phyloP scores from a whole-genome alignment of 2,797 vertebrate genomes.

The Phoebastria nigripes region DNA sequence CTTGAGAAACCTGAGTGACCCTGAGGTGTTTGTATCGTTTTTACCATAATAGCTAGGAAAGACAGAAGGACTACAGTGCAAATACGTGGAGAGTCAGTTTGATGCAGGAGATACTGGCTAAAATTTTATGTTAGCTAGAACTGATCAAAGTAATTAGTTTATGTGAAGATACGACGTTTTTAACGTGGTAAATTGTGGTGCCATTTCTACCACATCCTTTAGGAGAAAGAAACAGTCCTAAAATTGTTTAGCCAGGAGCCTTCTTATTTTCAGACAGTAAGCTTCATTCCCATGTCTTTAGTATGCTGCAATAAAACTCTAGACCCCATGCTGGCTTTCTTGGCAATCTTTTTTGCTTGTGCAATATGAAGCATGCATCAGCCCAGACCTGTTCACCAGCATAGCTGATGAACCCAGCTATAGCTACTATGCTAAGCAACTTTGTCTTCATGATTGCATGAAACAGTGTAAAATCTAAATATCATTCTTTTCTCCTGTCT shows the following conservation, averaged over 20 bases:
- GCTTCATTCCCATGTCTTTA: not conserved
- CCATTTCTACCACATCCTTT: not conserved
- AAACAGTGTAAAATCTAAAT: not conserved
- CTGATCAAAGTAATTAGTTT: not conserved
- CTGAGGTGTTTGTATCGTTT: not conserved
- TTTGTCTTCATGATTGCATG: not conserved
- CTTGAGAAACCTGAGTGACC: not conserved
- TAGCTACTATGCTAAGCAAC: not conserved
- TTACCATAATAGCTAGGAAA: not conserved
- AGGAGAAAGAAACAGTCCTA: not conserved
- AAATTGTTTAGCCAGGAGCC: not conserved
- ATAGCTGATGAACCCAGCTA: not conserved
- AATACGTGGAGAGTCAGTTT: not conserved
- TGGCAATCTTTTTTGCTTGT: not conserved
- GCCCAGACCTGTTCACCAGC: not conserved
- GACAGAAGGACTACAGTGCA: not conserved
- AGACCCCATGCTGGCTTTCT: not conserved
- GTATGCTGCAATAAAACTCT: not conserved
- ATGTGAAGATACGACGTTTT: not conserved
- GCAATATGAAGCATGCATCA: not conserved
- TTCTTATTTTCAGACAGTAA: not conserved
- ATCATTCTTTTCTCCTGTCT: not conserved
- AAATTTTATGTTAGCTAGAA: not conserved
- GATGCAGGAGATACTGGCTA: not conserved
- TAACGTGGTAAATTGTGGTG: not conserved